A percentile compares a stretch with the other conserved stretches of the same genome.
phyloP scores from a whole-genome alignment of 2,113 vertebrate genomes.

The Hyla sarda region DNA sequence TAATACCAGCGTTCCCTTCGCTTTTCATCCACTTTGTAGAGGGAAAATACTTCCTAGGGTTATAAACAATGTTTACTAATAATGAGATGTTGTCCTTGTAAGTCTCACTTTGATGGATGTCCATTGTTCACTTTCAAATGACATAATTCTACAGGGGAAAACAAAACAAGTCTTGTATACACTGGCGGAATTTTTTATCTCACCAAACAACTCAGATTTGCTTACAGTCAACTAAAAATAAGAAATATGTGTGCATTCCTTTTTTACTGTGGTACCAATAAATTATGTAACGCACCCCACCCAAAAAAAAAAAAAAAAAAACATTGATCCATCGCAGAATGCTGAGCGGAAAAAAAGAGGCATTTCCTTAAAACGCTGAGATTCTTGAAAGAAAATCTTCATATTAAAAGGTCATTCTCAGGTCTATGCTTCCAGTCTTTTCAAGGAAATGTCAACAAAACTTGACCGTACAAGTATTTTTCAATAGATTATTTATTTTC shows the following conservation, averaged over 20 bases:
- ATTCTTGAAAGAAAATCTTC: constrained; percentile 50
- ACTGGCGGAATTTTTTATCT: constrained; percentile 60
- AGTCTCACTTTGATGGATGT: constrained; percentile 69
- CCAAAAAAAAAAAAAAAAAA: no score
- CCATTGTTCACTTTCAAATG: constrained; percentile 61
- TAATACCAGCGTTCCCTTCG: constrained; percentile 49
- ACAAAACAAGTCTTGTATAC: constrained; percentile 62
- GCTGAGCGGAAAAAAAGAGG: constrained; percentile 1
- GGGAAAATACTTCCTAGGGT: constrained; percentile 57
- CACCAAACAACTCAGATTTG: constrained; percentile 58
- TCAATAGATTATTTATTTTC: constrained; percentile 46
- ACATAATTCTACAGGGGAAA: constrained; percentile 63
- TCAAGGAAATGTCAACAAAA: constrained; percentile 46
- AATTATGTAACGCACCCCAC: background rate
- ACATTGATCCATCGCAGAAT: constrained; percentile 48
- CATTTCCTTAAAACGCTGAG: constrained; percentile 36
- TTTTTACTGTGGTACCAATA: background rate
- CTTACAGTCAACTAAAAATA: constrained; percentile 56
- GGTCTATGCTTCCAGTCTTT: constrained; percentile 12
- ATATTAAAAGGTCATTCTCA: constrained; percentile 40
- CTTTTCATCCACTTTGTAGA: constrained; percentile 25
- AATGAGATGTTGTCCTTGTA: constrained; percentile 66
- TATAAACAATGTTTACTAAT: constrained; percentile 66
- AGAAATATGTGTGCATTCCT: constrained; percentile 61
- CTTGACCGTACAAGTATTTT: constrained; percentile 34